Evolutionary conservation across 2,888 invertebrate genomes (phyloP).

Genomic region (Meiosimyza decipiens): DNA sequence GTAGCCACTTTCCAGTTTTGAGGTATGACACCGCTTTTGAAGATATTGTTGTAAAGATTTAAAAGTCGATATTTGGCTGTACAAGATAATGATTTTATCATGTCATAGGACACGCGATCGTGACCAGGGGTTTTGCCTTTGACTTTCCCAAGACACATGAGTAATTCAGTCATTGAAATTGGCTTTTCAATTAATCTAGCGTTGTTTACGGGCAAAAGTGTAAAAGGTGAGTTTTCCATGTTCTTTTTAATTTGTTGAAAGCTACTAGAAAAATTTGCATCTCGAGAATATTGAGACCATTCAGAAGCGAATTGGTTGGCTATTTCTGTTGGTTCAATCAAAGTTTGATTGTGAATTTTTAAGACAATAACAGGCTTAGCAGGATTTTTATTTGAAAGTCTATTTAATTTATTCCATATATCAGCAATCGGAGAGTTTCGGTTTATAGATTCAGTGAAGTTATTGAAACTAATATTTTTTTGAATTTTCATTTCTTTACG

Average conservation of each 20-base stretch:
- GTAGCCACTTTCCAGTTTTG: conserved; percentile 29
- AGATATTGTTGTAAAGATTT: conserved; percentile 17
- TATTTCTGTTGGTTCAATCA: neutral
- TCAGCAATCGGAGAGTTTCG: no score
- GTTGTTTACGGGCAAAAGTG: neutral
- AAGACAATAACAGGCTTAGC: no score
- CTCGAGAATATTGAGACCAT: conserved; percentile 3
- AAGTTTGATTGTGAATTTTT: no score
- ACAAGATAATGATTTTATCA: conserved; percentile 21
- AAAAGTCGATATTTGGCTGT: conserved; percentile 12
- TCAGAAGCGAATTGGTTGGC: neutral
- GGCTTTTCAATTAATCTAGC: neutral
- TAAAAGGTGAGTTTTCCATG: neutral
- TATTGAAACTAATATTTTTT: no score
- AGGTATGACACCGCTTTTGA: conserved; percentile 15
- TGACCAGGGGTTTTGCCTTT: conserved; percentile 31
- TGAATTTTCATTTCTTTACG: no score
- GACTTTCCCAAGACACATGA: conserved; percentile 13
- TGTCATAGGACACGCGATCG: conserved; percentile 36
- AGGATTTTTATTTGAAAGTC: no score
- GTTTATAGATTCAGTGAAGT: no score
- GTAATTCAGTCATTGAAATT: conserved; percentile 17
- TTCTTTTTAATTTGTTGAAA: neutral
- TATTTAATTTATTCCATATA: no score
- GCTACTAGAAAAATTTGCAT: conserved; percentile 5